Percentiles rank a stretch among this genome's conserved stretches.
phyloP scores from a whole-genome alignment of 2,113 vertebrate genomes.

The Lampris megalopsis region DNA sequence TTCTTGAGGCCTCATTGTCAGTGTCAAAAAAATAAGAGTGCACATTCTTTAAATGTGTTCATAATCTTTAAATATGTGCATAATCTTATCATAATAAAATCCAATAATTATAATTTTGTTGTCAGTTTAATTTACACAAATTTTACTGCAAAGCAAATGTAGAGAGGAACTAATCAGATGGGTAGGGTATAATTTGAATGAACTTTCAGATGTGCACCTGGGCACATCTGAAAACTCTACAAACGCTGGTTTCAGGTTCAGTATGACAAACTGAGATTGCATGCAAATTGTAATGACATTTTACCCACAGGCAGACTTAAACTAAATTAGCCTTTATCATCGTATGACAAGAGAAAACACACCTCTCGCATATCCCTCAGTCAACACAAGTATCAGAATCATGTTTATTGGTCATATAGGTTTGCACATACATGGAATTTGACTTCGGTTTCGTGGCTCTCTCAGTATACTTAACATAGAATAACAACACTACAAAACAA shows the following conservation, averaged over 20 bases:
- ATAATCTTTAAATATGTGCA: too few relatives aligned
- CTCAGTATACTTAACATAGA: too few relatives aligned
- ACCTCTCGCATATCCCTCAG: too few relatives aligned
- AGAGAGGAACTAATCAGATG: background rate
- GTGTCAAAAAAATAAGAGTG: too few relatives aligned
- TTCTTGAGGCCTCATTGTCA: background rate
- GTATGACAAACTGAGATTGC: conserved; percentile 51
- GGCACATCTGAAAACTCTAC: background rate
- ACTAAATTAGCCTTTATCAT: too few relatives aligned
- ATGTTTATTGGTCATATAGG: too few relatives aligned
- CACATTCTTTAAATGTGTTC: too few relatives aligned
- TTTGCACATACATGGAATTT: too few relatives aligned
- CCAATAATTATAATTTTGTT: background rate
- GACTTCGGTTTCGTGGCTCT: too few relatives aligned
- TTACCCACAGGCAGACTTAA: background rate
- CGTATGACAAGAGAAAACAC: background rate
- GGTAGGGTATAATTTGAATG: conserved; percentile 67
- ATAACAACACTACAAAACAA: too few relatives aligned
- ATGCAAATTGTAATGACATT: conserved; percentile 57
- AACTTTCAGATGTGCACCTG: conserved; percentile 80
- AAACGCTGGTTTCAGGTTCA: conserved; percentile 60
- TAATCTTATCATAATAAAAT: background rate
- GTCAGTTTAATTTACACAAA: background rate
- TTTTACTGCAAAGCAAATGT: background rate
- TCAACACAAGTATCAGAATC: too few relatives aligned